Evolutionary conservation across 2,888 invertebrate genomes (phyloP), one percentile per base, ranked within the genome.

Genomic region (Callyntrura sp.): DNA sequence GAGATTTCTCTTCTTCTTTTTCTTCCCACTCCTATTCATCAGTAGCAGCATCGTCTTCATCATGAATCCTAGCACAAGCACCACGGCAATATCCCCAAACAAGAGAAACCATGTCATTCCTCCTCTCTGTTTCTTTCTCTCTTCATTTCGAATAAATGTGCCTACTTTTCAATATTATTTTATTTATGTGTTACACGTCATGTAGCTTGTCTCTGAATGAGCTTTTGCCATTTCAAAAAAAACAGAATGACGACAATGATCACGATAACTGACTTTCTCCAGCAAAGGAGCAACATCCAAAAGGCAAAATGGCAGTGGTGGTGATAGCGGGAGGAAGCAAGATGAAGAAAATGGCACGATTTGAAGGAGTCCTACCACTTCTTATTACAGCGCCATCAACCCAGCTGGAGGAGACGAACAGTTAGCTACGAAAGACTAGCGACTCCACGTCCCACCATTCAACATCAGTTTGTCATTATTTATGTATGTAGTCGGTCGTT

Each of bases 21-120:
- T 68, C 68, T 68, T 73, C 48, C 73, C 48, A 17, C 57, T 55
- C 35, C 57, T 82, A 65, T 62, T 83, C 68, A 25, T 73, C 85
- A 55, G 9, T 51, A 14, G 9, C 3, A 70, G 6, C 65, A 65
- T 9, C 25, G 12, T 45, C 20, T 6, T 55, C 55, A 5, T n/a
- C 65, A 12, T 5, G 14, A 28, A 14, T 17, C 9, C 51, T 60
- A 55, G 25, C 79, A 79, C 57, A 9, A 79, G 55, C 35, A 17
- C 28, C 57, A 82, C 60, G 5, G 55, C 25, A 1, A n/a, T 55
- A 4, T 35, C 65, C 43, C 45, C 62, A 23, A 65, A 48, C 23
- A 62, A 12, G 25, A 12, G 25, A 25, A 45, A 20, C 65, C 55
- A 51, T 78, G 28, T 82, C 82, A 62, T 55, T 35, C 14, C 8